These are phyloP conservation scores for Dryocosmus kuriphilus DNA, from an alignment of 2,888 invertebrate genomes.

Conservation along the genomic window DNA sequence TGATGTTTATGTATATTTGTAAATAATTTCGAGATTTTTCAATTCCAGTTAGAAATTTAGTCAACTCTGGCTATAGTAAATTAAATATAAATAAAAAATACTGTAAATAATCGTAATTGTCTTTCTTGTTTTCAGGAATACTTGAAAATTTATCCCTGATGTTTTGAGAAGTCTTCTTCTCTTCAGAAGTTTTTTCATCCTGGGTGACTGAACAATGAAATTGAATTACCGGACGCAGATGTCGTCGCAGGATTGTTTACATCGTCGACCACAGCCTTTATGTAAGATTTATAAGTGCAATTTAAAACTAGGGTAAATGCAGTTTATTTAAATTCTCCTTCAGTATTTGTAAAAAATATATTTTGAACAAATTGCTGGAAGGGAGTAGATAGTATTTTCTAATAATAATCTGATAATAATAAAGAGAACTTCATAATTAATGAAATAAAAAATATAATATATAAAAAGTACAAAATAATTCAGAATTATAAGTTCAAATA, in stretches of 20 bases:
- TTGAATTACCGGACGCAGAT: constrained; percentile 40
- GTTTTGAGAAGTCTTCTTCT: constrained; percentile 9
- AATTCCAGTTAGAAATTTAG: background rate
- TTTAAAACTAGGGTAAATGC: background rate
- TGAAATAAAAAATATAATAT: too few species aligned
- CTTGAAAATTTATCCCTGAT: constrained; percentile 14
- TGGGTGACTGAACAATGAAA: constrained; percentile 24
- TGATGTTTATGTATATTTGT: background rate
- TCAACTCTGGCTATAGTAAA: background rate
- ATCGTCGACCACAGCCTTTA: constrained; percentile 21
- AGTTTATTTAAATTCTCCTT: background rate
- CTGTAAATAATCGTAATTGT: background rate
- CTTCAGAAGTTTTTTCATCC: constrained; percentile 11
- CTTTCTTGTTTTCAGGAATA: constrained; percentile 16
- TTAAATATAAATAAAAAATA: background rate
- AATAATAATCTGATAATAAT: too few species aligned
- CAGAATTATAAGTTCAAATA: too few species aligned
- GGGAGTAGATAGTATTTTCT: too few species aligned
- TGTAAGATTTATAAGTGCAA: background rate
- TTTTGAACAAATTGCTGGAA: too few species aligned
- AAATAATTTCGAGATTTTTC: background rate
- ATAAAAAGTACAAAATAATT: too few species aligned
- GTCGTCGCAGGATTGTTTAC: constrained; percentile 38
- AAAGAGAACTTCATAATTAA: too few species aligned
- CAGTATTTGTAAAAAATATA: too few species aligned